Base-by-base conservation (phyloP, 2,797 vertebrate genomes). In the Muscicapa striata region DNA sequence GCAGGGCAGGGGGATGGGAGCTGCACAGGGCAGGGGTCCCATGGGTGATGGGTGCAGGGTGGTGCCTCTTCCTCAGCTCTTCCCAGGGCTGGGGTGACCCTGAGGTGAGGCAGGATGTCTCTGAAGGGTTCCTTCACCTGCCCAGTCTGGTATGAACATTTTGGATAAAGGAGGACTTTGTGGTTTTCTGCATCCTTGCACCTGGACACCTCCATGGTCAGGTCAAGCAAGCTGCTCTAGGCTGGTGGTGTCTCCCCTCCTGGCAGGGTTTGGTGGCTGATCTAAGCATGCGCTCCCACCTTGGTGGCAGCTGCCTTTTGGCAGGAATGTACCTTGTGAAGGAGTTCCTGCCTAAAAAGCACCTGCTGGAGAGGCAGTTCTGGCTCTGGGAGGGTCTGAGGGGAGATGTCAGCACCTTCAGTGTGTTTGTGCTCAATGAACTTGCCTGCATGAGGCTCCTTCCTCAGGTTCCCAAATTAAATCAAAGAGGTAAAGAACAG, bases 21-120 rank as follows among this genome's bases (percentile, higher is more conserved):
- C 64, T 52, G 78, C 46, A 2, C 9, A 29, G 74, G 48, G 19
- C 49, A 24, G 38, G 16, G 58, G 4, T 12, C 11, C 27, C 23
- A 0, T 6, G n/a, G 57, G 32, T 1, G 3, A 1, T 6, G 70
- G 70, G 5, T 7, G 54, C 54, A 27, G 38, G 18, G 3, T 1
- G 34, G 11, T 5, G 45, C 15, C 38, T 59, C 62, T 19, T 5
- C 52, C 61, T 32, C 82, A 45, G n/a, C 38, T 29, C n/a, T 6
- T 6, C 36, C 51, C 61, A 7, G 36, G 17, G 52, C 69, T 51
- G 61, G 36, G 18, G 8, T 45, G 40, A 3, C 40, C 54, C 72
- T 5, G 13, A n/a, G 54, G 8, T 1, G 40, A 46, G 30, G 48
- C n/a, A 54, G 5, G 34, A 20, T 15, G 41, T 17, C 48, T 34